Evolutionary conservation across 2,797 vertebrate species (phyloP).

Genomic region (Molossus molossus): DNA sequence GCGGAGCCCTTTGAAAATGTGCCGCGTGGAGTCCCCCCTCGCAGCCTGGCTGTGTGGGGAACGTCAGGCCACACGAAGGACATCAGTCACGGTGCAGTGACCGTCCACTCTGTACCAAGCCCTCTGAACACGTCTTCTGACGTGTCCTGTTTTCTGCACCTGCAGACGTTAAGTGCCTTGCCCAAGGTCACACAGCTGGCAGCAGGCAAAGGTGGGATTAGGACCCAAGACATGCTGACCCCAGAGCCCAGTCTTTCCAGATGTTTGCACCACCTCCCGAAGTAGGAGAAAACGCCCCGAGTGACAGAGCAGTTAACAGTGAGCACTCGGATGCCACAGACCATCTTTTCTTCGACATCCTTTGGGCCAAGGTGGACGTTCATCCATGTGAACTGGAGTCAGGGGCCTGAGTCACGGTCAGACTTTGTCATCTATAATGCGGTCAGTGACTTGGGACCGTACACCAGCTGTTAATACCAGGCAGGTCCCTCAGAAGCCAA

Average conservation of each 20-base stretch:
- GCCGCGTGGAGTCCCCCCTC: rapidly evolving
- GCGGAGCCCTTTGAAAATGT: rapidly evolving
- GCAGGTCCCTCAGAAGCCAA: not conserved
- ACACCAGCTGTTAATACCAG: not conserved
- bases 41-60: not conserved
- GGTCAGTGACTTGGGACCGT: not conserved
- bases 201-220: not conserved
- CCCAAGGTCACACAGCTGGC: not conserved
- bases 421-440: not conserved
- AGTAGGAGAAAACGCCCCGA: not conserved
- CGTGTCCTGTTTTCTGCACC: rapidly evolving
- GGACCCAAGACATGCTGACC: not conserved
- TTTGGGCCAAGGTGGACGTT: not conserved
- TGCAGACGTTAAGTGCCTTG: not conserved
- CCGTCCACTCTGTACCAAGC: not conserved
- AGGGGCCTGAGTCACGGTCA: not conserved
- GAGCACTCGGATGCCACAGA: rapidly evolving
- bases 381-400: not conserved
- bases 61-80: rapidly evolving
- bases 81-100: rapidly evolving
- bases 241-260: not conserved
- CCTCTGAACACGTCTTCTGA: not conserved
- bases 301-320: too few relatives aligned
- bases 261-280: not conserved
- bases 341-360: not conserved